Evolutionary conservation across 1,140 invertebrate genomes (phyloP).

Genomic region (Nautilus pompilius): DNA sequence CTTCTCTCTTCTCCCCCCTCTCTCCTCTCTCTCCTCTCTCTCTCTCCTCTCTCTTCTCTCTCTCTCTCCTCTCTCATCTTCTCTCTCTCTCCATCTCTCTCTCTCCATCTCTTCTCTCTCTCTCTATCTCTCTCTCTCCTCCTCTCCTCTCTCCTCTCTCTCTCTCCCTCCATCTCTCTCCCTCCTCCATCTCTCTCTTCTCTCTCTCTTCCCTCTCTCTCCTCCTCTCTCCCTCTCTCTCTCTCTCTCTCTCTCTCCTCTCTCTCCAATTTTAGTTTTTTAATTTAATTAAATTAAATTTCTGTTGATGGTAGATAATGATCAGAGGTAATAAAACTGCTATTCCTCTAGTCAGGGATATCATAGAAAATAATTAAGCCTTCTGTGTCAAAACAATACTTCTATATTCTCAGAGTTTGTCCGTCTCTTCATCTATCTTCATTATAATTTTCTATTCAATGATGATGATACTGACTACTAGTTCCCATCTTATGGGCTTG

Average conservation of each 20-base stretch:
- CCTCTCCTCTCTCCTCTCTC: not conserved
- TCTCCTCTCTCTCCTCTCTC: not conserved
- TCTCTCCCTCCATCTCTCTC: not conserved
- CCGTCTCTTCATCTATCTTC: too few relatives aligned
- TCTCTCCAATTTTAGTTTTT: too few relatives aligned
- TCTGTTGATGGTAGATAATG: too few relatives aligned
- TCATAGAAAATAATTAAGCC: too few relatives aligned
- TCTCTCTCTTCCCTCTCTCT: slow-evolving; percentile 2
- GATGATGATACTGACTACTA: too few relatives aligned
- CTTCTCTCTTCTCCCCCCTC: slow-evolving; percentile 6
- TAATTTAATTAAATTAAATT: too few relatives aligned
- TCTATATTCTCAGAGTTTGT: too few relatives aligned
- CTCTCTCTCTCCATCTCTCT: not conserved
- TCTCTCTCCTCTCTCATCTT: not conserved
- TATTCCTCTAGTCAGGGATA: too few relatives aligned
- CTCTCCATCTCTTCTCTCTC: not conserved
- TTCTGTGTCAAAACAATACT: too few relatives aligned
- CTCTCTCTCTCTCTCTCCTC: not conserved
- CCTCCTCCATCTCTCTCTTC: not conserved
- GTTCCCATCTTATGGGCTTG: too few relatives aligned
- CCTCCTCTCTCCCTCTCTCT: not conserved
- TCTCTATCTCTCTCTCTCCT: not conserved
- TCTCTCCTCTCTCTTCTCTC: not conserved
- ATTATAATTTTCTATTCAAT: too few relatives aligned
- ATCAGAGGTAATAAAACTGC: too few relatives aligned